These are phyloP conservation scores for Eueides isabella DNA, from an alignment of 1,140 invertebrate species.

Conservation along the genomic window DNA sequence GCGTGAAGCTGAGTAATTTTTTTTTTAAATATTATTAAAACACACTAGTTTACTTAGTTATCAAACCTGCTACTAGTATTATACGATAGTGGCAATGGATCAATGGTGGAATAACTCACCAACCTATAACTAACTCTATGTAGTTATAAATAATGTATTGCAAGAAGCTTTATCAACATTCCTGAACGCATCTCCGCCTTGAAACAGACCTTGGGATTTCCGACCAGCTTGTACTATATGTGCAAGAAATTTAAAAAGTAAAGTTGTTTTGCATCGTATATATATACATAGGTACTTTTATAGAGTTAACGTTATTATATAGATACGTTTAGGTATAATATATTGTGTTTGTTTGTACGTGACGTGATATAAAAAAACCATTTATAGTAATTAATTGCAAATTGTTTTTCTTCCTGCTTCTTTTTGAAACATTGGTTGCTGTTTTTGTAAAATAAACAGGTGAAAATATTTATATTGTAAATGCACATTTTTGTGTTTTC, in stretches of 20 bases:
- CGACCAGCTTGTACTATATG: background rate
- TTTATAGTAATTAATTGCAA: too few species aligned
- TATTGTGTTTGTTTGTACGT: too few species aligned
- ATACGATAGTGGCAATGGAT: background rate
- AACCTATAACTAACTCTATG: background rate
- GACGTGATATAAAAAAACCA: too few species aligned
- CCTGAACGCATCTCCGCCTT: slow-evolving; percentile 31
- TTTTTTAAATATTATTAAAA: background rate
- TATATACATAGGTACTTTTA: too few species aligned
- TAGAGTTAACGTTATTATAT: background rate
- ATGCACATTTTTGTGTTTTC: too few species aligned
- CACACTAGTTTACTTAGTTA: background rate
- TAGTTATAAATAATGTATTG: slow-evolving; percentile 20
- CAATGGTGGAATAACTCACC: background rate
- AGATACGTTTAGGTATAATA: too few species aligned
- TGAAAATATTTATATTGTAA: too few species aligned
- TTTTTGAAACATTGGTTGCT: too few species aligned
- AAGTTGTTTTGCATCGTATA: background rate
- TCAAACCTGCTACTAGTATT: background rate
- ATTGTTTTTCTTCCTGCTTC: too few species aligned
- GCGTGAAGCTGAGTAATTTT: too few species aligned
- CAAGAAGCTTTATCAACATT: slow-evolving; percentile 32
- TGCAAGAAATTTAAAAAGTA: background rate
- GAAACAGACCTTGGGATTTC: slow-evolving; percentile 33
- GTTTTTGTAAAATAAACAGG: too few species aligned